Percentiles rank a stretch among this genome's conserved stretches.
phyloP scores from a whole-genome alignment of 2,797 vertebrate genomes.

The Pangasius larnaudii region DNA sequence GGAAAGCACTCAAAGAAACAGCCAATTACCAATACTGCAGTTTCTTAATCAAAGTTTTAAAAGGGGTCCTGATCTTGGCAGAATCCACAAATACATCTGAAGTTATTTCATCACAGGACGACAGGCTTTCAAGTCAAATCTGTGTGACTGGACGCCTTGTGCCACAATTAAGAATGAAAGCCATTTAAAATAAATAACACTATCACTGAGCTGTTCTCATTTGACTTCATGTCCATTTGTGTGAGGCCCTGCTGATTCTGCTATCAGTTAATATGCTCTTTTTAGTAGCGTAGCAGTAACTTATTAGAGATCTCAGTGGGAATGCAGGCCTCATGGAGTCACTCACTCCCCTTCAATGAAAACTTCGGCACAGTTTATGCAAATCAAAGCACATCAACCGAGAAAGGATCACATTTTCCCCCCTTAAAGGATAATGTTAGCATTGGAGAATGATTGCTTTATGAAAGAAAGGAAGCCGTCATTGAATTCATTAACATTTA shows the following conservation, averaged over 20 bases:
- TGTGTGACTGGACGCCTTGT: constrained; percentile 7
- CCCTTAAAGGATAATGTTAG: constrained; percentile 33
- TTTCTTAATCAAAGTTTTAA: constrained; percentile 11
- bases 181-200: constrained; percentile 53
- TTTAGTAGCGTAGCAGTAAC: constrained; percentile 53
- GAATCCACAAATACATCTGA: constrained; percentile 11
- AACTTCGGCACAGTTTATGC: constrained; percentile 41
- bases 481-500: constrained; percentile 32
- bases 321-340: constrained; percentile 33
- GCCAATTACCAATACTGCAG: not conserved
- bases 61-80: constrained; percentile 21
- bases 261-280: constrained; percentile 60
- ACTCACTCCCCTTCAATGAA: constrained; percentile 46
- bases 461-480: constrained; percentile 32
- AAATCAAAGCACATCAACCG: constrained; percentile 43
- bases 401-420: constrained; percentile 34
- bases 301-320: constrained; percentile 56
- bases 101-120: constrained; percentile 11
- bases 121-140: constrained; percentile 34
- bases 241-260: constrained; percentile 53
- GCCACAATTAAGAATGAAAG: constrained; percentile 44
- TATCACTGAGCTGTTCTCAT: constrained; percentile 58
- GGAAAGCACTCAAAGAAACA: constrained; percentile 8
- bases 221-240: constrained; percentile 61
- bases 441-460: constrained; percentile 37